These are phyloP conservation scores for Liolophura sinensis DNA, from an alignment of 1,140 invertebrate genomes.

Conservation along the genomic window DNA sequence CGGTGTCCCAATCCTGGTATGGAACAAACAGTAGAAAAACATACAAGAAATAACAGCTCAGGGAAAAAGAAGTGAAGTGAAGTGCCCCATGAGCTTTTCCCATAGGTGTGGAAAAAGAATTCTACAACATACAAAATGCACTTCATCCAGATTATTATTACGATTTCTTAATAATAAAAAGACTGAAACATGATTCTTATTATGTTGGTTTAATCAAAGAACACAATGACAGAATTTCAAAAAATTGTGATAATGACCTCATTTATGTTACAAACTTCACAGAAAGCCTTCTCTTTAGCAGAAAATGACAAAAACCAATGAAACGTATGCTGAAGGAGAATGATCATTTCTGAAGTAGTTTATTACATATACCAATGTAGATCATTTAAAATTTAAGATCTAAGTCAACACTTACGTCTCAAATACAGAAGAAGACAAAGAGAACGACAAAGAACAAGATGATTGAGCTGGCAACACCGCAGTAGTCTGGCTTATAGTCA, in stretches of 20 bases:
- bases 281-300: too few relatives aligned
- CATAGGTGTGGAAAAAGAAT: too few relatives aligned
- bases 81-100: too few relatives aligned
- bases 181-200: too few relatives aligned
- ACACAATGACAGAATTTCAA: too few relatives aligned
- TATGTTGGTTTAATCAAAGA: too few relatives aligned
- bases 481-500: constrained; percentile 67
- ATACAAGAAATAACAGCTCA: too few relatives aligned
- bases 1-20: constrained; percentile 73
- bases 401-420: constrained; percentile 70
- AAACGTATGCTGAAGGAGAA: background rate
- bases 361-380: background rate
- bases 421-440: constrained; percentile 86
- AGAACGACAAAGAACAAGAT: constrained; percentile 82
- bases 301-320: constrained; percentile 8
- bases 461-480: constrained; percentile 76
- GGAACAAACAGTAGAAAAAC: constrained; percentile 10
- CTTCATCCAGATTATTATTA: too few relatives aligned
- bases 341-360: background rate
- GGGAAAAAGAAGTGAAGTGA: too few relatives aligned
- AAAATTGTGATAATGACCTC: background rate
- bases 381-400: too few relatives aligned
- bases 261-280: background rate
- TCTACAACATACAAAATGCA: too few relatives aligned
- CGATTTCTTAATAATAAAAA: too few relatives aligned